These are phyloP conservation scores for Todus mexicanus DNA, from an alignment of 2,797 vertebrate genomes.

Conservation along the genomic window DNA sequence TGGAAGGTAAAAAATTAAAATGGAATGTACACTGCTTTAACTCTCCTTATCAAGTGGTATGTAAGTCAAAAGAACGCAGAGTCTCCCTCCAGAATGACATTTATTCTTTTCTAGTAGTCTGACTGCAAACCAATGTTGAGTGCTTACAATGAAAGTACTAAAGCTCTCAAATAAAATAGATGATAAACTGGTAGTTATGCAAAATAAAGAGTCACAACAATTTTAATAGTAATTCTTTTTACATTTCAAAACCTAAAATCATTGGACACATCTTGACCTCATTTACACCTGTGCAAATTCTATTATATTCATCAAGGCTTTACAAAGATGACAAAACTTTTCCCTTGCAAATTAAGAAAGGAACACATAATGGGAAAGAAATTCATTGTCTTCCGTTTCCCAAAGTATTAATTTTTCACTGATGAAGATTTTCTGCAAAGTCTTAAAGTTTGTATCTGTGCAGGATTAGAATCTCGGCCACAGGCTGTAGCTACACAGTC, in stretches of 20 bases:
- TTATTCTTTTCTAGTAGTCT: neutral
- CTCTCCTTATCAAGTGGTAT: neutral
- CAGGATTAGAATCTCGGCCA: neutral
- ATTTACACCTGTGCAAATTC: slow-evolving; percentile 17
- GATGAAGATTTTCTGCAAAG: neutral
- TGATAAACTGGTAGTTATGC: neutral
- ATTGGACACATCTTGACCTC: neutral
- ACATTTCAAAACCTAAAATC: neutral
- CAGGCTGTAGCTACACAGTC: neutral
- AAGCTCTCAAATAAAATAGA: neutral
- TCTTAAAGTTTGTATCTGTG: neutral
- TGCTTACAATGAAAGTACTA: neutral
- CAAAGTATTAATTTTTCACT: neutral
- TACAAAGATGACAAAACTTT: neutral
- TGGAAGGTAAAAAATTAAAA: neutral
- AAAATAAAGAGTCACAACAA: neutral
- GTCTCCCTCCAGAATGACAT: neutral
- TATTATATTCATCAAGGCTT: neutral
- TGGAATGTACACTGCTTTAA: neutral
- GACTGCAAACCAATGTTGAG: neutral
- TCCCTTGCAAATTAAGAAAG: slow-evolving; percentile 13
- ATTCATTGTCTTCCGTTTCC: neutral
- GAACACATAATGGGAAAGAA: neutral
- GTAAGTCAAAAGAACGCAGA: neutral
- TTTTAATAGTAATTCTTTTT: neutral